Percentiles rank a stretch among this genome's conserved stretches.
phyloP scores from a whole-genome alignment of 2,888 invertebrate genomes.

The Theristus sp. region DNA sequence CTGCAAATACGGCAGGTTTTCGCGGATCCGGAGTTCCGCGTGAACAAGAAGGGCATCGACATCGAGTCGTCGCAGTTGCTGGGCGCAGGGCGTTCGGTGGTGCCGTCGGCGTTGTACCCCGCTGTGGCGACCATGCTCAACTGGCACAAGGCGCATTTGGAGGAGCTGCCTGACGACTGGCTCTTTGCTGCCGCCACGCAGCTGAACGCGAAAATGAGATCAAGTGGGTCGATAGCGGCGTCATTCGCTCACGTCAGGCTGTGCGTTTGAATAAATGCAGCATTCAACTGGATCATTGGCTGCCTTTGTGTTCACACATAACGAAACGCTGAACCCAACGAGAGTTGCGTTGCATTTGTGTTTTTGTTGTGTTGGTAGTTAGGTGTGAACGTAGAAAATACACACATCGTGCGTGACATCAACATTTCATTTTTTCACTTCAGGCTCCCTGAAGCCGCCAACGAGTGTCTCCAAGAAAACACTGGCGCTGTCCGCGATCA shows the following conservation, averaged over 20 bases:
- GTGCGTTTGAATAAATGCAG: too few relatives aligned
- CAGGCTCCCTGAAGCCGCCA: not conserved
- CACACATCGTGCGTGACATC: too few relatives aligned
- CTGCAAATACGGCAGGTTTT: too few relatives aligned
- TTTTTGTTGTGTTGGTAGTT: too few relatives aligned
- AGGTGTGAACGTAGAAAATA: too few relatives aligned
- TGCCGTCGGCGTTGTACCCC: slow-evolving; percentile 42
- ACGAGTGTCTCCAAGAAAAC: slow-evolving; percentile 2
- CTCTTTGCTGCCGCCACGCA: slow-evolving; percentile 47
- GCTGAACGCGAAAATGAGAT: slow-evolving; percentile 47
- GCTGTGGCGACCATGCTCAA: slow-evolving; percentile 61
- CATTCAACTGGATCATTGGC: too few relatives aligned
- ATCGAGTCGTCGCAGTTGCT: slow-evolving; percentile 36
- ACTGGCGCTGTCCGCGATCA: slow-evolving; percentile 65
- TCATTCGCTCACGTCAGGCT: too few relatives aligned
- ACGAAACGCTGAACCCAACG: too few relatives aligned
- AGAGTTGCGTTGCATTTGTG: too few relatives aligned
- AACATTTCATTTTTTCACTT: too few relatives aligned
- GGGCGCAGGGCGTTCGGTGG: slow-evolving; percentile 7
- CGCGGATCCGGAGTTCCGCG: slow-evolving; percentile 72
- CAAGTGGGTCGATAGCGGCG: too few relatives aligned
- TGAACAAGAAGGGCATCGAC: slow-evolving; percentile 67
- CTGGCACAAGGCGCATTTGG: slow-evolving; percentile 57
- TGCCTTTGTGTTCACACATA: too few relatives aligned
- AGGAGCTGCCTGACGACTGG: slow-evolving; percentile 54